Conservation (phyloP, 2,113 vertebrate genomes). For the Deroptyus accipitrinus region DNA sequence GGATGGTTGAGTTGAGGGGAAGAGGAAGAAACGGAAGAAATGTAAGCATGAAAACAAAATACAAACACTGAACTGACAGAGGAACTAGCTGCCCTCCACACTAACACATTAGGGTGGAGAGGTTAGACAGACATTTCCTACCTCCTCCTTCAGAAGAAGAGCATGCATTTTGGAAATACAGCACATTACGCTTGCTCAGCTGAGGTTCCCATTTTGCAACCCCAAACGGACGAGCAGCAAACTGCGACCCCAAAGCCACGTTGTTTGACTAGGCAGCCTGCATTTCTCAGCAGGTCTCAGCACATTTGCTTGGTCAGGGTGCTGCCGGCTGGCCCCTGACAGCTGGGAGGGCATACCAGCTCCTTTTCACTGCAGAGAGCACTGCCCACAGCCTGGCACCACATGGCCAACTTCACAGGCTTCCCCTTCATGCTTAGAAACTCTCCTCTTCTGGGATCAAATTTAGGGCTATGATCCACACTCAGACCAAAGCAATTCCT, state of each 20-base stretch:
- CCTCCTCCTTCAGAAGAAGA: not conserved
- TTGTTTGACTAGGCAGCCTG: fast-evolving
- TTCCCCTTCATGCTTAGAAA: not conserved
- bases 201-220: not conserved
- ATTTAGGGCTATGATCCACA: not conserved
- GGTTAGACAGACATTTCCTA: not conserved
- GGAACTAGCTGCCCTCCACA: not conserved
- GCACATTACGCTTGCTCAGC: fast-evolving
- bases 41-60: not conserved
- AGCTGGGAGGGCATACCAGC: not conserved
- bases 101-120: not conserved
- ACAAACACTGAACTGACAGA: not conserved
- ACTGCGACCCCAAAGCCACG: fast-evolving
- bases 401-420: not conserved
- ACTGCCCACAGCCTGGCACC: not conserved
- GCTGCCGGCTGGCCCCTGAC: fast-evolving
- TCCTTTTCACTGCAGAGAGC: not conserved
- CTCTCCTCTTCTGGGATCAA: not conserved
- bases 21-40: not conserved
- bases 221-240: not conserved
- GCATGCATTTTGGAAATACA: not conserved
- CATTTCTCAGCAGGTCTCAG: not conserved
- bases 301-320: not conserved
- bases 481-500: not conserved
- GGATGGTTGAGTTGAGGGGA: not conserved